Evolutionary conservation across 2,113 vertebrate genomes (phyloP).

Genomic region (Gracilinanus agilis): DNA sequence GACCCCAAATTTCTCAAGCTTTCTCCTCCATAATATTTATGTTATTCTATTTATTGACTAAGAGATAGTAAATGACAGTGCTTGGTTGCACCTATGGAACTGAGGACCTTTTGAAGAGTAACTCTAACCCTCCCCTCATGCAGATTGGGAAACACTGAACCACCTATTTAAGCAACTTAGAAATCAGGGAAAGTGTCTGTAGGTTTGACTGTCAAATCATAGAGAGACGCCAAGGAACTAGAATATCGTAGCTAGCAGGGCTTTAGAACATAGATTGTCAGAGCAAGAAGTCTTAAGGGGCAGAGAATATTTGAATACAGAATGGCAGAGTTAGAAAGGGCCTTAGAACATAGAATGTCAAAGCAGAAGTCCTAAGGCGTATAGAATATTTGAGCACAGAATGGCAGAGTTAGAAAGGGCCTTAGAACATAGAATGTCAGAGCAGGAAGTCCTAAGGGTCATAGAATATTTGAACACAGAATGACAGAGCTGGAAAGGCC

Average conservation of each 20-base stretch:
- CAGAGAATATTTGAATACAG: neutral
- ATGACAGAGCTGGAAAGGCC: neutral
- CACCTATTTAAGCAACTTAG: neutral
- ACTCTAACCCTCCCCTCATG: neutral
- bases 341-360: neutral
- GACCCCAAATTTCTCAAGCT: neutral
- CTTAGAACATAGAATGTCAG: neutral
- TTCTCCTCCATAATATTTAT: neutral
- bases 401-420: neutral
- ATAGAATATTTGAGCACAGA: neutral
- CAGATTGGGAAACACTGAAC: neutral
- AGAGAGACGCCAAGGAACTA: neutral
- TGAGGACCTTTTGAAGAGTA: neutral
- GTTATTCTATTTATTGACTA: too few relatives aligned
- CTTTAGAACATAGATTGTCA: neutral
- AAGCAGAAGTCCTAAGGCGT: too few relatives aligned
- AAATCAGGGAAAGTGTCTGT: neutral
- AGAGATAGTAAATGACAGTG: neutral
- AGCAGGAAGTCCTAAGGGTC: too few relatives aligned
- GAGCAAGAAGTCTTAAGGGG: neutral
- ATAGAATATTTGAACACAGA: neutral
- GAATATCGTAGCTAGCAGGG: too few relatives aligned
- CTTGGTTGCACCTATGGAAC: accelerated
- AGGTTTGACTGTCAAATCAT: neutral
- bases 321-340: neutral